Evolutionary conservation across 2,888 invertebrate genomes (phyloP).

Genomic region (Caradrina kadenii): DNA sequence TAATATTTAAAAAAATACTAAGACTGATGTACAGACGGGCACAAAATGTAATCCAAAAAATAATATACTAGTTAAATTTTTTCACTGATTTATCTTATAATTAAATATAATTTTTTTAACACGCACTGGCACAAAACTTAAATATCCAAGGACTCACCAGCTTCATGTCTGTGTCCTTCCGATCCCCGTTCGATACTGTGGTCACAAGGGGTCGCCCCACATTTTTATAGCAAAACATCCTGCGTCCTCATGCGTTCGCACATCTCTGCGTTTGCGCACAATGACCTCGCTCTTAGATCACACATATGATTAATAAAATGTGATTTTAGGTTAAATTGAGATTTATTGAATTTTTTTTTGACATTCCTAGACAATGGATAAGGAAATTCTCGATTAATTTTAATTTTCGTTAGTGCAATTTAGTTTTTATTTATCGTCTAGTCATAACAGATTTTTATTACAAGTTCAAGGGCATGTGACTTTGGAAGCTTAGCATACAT

Average conservation of each 20-base stretch:
- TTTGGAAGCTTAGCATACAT: neutral
- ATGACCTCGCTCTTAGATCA: conserved; percentile 83
- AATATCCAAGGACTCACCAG: conserved; percentile 87
- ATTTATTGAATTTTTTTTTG: conserved; percentile 33
- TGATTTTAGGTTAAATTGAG: conserved; percentile 62
- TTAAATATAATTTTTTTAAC: conserved; percentile 37
- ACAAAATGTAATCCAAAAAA: neutral
- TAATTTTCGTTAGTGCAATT: neutral
- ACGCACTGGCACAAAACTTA: conserved; percentile 67
- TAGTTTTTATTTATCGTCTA: neutral
- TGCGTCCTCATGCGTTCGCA: conserved; percentile 79
- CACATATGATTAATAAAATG: conserved; percentile 64
- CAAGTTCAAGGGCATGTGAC: conserved; percentile 11
- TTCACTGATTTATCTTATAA: conserved; percentile 31
- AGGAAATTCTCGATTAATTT: conserved; percentile 17
- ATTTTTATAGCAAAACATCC: conserved; percentile 86
- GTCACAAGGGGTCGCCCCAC: conserved; percentile 77
- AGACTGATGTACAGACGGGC: conserved; percentile 6
- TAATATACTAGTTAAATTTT: neutral
- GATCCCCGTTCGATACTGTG: conserved; percentile 83
- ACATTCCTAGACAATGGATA: conserved; percentile 14
- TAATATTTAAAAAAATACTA: neutral
- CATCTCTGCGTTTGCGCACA: conserved; percentile 78
- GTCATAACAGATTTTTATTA: conserved; percentile 2
- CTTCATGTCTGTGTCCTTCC: conserved; percentile 88